These are phyloP conservation scores for Columba livia DNA, from an alignment of 2,113 vertebrate species.

Conservation along the genomic window DNA sequence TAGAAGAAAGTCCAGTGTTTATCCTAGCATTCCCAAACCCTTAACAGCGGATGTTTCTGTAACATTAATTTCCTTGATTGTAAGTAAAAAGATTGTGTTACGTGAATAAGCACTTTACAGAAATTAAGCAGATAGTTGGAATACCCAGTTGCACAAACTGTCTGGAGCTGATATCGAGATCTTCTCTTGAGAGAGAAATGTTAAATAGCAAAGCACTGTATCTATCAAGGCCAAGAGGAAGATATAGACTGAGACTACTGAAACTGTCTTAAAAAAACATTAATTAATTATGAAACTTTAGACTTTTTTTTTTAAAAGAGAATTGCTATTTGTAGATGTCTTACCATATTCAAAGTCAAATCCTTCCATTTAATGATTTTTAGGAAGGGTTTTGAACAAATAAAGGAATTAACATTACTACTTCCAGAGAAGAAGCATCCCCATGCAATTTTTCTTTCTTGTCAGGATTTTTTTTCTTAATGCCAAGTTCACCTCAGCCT, in stretches of 20 bases:
- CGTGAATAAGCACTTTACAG: background rate
- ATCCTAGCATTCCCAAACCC: background rate
- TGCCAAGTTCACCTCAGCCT: background rate
- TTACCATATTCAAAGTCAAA: background rate
- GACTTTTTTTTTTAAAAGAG: background rate
- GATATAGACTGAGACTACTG: background rate
- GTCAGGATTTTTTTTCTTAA: background rate
- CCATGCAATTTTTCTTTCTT: background rate
- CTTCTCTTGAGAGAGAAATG: background rate
- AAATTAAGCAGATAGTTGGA: background rate
- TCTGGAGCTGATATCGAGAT: background rate
- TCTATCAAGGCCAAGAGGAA: background rate
- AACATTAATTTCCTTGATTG: background rate
- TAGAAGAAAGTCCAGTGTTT: background rate
- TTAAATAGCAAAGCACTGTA: background rate
- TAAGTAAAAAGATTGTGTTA: background rate
- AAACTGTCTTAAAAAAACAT: background rate
- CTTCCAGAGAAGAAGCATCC: background rate
- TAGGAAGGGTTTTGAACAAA: background rate
- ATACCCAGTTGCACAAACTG: background rate
- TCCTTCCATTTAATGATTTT: background rate
- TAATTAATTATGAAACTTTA: fast-evolving
- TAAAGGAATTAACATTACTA: background rate
- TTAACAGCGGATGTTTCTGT: background rate
- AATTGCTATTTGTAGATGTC: background rate